These are phyloP conservation scores for Callithrix jacchus DNA, from an alignment of 2,113 vertebrate species.

Conservation along the genomic window DNA sequence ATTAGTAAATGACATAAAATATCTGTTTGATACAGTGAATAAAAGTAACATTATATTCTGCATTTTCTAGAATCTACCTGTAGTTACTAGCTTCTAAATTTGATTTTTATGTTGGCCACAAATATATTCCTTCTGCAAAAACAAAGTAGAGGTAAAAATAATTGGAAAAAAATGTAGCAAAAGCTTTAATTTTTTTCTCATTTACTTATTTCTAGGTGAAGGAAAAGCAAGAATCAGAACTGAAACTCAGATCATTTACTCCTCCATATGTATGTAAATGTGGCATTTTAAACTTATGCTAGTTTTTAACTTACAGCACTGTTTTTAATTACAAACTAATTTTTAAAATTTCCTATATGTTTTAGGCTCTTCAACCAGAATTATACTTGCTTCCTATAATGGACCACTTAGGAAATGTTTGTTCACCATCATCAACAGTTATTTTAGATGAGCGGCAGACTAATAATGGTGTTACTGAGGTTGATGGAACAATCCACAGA, in stretches of 20 bases:
- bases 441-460: conserved; percentile 79
- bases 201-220: conserved; percentile 87
- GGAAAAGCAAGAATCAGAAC: conserved; percentile 90
- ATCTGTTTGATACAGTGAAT: conserved; percentile 48
- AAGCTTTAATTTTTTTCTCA: conserved; percentile 26
- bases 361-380: conserved; percentile 92
- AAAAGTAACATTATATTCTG: conserved; percentile 24
- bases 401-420: conserved; percentile 84
- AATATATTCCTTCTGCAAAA: neutral
- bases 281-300: conserved; percentile 45
- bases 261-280: conserved; percentile 91
- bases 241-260: conserved; percentile 92
- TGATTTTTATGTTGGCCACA: neutral
- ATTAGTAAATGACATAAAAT: conserved; percentile 14
- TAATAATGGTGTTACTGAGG: conserved; percentile 73
- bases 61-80: conserved; percentile 20
- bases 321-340: conserved; percentile 51
- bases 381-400: conserved; percentile 90
- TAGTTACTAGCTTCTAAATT: conserved; percentile 5
- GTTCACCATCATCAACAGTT: conserved; percentile 80
- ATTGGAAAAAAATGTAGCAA: neutral
- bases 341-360: conserved; percentile 46
- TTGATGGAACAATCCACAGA: conserved; percentile 64
- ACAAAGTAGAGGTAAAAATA: neutral
- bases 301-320: conserved; percentile 37